Base-by-base conservation (phyloP, 2,888 invertebrate genomes). In the Mythimna albipuncta region DNA sequence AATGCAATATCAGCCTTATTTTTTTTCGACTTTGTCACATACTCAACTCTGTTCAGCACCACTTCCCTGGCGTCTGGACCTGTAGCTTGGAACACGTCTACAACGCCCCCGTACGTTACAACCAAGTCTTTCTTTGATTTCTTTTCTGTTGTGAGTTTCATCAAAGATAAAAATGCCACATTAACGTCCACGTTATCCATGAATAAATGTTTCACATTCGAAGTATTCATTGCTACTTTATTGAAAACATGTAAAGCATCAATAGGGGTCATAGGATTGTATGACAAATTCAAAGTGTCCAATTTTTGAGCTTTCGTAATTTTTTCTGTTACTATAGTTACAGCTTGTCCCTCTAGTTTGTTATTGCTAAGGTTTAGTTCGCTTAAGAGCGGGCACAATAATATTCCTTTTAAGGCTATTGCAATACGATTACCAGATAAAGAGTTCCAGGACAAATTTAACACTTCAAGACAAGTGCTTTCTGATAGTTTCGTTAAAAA, bases 391-490 rank as follows among this genome's bases (percentile, higher is more conserved):
- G 91, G 88, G 38, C 90, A 88, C 9, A 89, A 62, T 54, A 93
- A 64, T 10, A 92, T 74, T 6, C 76, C 76, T 82, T 83, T 90
- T 41, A 95, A 80, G 6, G 87, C 93, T 6, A 50, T 77, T 10
- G 90, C 91, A 7, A 91, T 81, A 3, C 89, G 88, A 13, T 79
- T n/a, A 3, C 92, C 91, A 16, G 78, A 63, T 11, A 95, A 77
- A 0, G 89, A 78, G 75, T 92, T 94, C 94, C 94, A 94, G 3
- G 95, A 89, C 35, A 95, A 83, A 87, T 94, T 80, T 55, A 95
- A 67, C 58, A 89, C 89, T 83, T 89, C 77, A 35, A 95, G 86
- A 21, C 68, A 35, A 41, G 77, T 78, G 62, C 87, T 93, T 77
- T 93, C 91, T 54, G 89, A 74, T 41, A 95, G 78, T 21, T 78